Evolutionary conservation across 2,797 vertebrate genomes (phyloP), one percentile per base, ranked within the genome.

Genomic region (Pygocentrus nattereri): DNA sequence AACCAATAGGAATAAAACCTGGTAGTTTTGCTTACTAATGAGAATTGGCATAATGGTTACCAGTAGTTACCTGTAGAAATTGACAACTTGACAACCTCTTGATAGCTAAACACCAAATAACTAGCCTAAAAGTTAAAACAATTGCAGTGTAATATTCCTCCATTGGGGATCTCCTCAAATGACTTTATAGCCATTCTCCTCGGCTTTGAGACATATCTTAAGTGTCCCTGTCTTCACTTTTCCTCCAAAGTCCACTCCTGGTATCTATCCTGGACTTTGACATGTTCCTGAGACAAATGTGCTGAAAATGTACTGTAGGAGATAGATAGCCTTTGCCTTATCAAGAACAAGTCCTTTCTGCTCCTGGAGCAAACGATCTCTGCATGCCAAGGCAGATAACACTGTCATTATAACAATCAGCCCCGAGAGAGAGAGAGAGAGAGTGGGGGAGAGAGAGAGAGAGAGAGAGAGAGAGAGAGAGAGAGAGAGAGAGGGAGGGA

Each of bases 221-320:
- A 75, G 81, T 49, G 27, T 41, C 44, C 59, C 58, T 31, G 59
- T 84, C 64, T 49, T 74, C 47, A 23, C 64, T 76, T 68, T 78
- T 23, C 71, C 59, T 76, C 71, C 85, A 86, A 86, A 84, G 77
- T 86, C 82, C 82, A 70, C 44, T n/a, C 61, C 71, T 52, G 58
- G 65, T 79, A 84, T 84, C 85, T 64, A n/a, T 52, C 44, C 15
- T 76, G 86, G 86, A 87, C 83, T 85, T 87, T 82, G 86, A 79
- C 52, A 81, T 34, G 21, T 73, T 65, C 27, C 38, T 15, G 27
- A 50, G 27, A 59, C 52, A 16, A 52, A 21, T 21, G 38, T 23
- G 73, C 30, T 54, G 70, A 73, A 80, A 73, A 78, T 69, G 61
- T 68, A 59, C 52, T 56, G 67, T 58, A 56, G 69, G n/a, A 38